phyloP scores from a whole-genome alignment of 2,888 invertebrate species.

The Tipula unca region DNA sequence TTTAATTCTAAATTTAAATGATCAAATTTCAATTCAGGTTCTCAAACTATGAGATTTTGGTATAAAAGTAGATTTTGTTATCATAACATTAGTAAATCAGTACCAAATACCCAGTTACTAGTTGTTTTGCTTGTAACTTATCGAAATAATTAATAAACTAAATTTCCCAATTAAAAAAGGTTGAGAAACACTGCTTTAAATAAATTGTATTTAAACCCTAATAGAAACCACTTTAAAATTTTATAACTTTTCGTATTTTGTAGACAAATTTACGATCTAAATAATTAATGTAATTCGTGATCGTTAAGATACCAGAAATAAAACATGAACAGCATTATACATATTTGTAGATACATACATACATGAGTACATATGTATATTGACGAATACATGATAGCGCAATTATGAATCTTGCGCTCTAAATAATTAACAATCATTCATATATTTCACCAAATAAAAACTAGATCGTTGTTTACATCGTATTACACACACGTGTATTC shows the following conservation, averaged over 20 bases:
- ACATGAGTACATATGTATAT: neutral
- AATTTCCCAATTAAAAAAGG: neutral
- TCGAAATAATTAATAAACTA: neutral
- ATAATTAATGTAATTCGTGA: neutral
- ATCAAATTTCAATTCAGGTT: too few species aligned
- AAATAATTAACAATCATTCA: neutral
- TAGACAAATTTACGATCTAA: neutral
- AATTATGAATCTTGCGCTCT: neutral
- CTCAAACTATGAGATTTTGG: too few species aligned
- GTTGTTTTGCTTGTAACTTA: too few species aligned
- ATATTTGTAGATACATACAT: neutral
- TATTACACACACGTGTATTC: neutral
- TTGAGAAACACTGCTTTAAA: neutral
- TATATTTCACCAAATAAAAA: neutral
- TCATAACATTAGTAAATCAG: too few species aligned
- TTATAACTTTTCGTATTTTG: neutral
- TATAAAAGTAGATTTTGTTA: too few species aligned
- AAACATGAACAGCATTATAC: neutral
- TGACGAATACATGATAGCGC: neutral
- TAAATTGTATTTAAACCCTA: neutral
- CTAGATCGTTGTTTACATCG: neutral
- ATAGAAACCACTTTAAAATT: neutral
- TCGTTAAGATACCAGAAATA: neutral
- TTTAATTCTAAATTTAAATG: too few species aligned
- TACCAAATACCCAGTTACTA: too few species aligned